These are phyloP conservation scores for Mystacornis crossleyi DNA, from an alignment of 2,113 vertebrate species.

Conservation along the genomic window DNA sequence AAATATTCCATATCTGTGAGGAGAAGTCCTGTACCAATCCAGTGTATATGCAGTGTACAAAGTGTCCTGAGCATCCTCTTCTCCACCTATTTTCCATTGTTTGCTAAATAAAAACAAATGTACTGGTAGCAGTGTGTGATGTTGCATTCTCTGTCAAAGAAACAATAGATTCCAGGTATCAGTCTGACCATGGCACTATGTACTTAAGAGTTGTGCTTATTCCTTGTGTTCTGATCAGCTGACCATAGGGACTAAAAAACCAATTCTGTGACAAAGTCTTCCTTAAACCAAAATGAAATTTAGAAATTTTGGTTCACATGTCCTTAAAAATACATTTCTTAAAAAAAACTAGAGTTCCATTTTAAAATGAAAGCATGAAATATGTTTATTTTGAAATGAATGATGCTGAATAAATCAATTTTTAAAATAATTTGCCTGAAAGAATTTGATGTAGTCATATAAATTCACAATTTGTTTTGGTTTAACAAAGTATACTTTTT, in stretches of 20 bases:
- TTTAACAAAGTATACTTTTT: not conserved
- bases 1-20: not conserved
- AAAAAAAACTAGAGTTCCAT: not conserved
- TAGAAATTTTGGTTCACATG: not conserved
- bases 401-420: not conserved
- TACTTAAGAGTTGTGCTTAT: not conserved
- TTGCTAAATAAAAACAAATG: not conserved
- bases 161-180: not conserved
- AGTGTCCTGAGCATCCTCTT: not conserved
- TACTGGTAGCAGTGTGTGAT: rapidly evolving
- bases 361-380: constrained; percentile 12
- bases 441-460: not conserved
- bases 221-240: not conserved
- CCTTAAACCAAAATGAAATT: not conserved
- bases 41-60: not conserved
- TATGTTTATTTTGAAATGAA: not conserved
- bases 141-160: not conserved
- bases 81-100: not conserved
- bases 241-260: not conserved
- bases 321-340: not conserved
- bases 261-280: not conserved
- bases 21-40: not conserved
- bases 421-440: not conserved
- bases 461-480: not conserved
- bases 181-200: not conserved